A percentile compares a stretch with the other conserved stretches of the same genome.
Evolutionary conservation across 1,140 invertebrate genomes (phyloP).

Genomic region (Uloborus diversus): DNA sequence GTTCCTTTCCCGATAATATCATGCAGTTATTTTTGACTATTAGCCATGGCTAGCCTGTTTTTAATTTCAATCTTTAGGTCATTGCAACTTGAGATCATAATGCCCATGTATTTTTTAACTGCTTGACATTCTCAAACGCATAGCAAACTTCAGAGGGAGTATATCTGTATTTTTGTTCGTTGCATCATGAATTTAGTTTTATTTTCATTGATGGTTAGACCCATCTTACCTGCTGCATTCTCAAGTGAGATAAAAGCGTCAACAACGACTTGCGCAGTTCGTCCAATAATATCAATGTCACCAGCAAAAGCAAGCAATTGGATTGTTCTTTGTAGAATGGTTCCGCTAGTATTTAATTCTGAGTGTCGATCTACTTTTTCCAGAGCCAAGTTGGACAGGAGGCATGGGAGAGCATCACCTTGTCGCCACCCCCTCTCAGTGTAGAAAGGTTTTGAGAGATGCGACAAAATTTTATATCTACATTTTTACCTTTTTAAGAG

Average conservation of each 20-base stretch:
- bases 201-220: not conserved
- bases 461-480: not conserved
- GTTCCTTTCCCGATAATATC: too few species aligned
- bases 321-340: not conserved
- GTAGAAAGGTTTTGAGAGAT: not conserved
- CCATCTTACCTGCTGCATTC: not conserved
- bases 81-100: not conserved
- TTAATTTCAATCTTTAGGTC: not conserved
- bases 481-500: not conserved
- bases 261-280: not conserved
- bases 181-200: not conserved
- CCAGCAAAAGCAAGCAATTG: not conserved
- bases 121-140: not conserved
- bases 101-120: not conserved
- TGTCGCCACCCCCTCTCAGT: not conserved
- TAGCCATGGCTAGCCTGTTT: not conserved
- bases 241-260: not conserved
- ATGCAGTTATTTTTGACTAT: too few species aligned
- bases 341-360: not conserved
- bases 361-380: not conserved
- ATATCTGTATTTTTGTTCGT: not conserved
- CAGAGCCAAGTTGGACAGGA: not conserved
- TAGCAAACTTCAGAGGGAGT: not conserved
- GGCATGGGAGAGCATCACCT: not conserved
- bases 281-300: not conserved